Percentiles rank a stretch among this genome's conserved stretches.
Conservation (phyloP, 2,113 vertebrate genomes). For the Psephotus haematonotus region DNA sequence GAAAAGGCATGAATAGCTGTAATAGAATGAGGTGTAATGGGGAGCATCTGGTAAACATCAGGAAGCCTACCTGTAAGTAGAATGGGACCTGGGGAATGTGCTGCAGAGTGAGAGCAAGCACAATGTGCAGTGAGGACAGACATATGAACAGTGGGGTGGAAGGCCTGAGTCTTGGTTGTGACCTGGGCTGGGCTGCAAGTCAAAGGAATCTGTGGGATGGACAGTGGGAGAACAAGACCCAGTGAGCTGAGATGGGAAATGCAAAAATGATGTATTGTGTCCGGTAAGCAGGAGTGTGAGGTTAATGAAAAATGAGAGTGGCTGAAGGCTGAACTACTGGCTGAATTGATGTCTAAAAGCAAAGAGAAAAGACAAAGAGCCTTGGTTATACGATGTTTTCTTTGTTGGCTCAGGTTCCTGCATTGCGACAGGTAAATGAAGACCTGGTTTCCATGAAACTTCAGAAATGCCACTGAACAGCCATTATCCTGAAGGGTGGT, state of each 20-base stretch:
- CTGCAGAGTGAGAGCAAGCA: background rate
- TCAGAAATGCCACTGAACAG: background rate
- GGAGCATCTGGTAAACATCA: background rate
- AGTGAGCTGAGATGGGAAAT: background rate
- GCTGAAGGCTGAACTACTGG: background rate
- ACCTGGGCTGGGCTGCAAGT: background rate
- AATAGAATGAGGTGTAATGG: background rate
- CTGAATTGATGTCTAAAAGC: background rate
- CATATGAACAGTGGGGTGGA: rapidly evolving
- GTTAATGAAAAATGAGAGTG: background rate
- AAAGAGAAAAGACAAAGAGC: background rate
- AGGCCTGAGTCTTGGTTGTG: background rate
- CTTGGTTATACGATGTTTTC: background rate
- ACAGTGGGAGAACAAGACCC: background rate
- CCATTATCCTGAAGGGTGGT: background rate
- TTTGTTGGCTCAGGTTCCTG: background rate
- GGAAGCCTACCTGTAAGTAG: background rate
- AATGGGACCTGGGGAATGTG: background rate
- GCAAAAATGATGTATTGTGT: background rate
- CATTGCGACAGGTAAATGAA: background rate
- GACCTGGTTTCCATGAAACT: background rate
- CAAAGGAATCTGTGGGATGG: background rate
- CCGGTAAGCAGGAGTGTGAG: background rate
- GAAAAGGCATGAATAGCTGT: background rate
- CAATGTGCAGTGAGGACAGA: background rate